These are phyloP conservation scores for Pica pica DNA, from an alignment of 2,113 vertebrate genomes.

Conservation along the genomic window DNA sequence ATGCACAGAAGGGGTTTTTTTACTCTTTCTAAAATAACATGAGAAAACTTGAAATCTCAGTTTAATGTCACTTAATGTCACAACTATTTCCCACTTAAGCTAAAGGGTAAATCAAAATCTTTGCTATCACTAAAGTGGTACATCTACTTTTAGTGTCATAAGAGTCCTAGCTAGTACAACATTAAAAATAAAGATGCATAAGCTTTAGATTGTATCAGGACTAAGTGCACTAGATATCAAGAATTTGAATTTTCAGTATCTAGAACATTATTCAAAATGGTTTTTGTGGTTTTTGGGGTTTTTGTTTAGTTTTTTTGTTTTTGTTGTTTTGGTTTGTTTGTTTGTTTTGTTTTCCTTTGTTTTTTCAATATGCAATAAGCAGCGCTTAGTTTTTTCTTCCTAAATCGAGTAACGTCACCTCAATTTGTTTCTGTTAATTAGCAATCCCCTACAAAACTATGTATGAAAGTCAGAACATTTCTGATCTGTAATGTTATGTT, in stretches of 20 bases:
- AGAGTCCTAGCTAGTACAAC: neutral
- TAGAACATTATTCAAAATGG: neutral
- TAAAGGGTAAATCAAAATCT: neutral
- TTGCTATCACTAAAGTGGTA: neutral
- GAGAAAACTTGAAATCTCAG: neutral
- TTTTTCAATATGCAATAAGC: neutral
- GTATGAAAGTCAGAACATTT: neutral
- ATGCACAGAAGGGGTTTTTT: neutral
- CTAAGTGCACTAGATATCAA: neutral
- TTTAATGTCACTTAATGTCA: neutral
- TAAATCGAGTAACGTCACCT: neutral
- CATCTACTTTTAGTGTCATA: neutral
- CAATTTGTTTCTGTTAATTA: neutral
- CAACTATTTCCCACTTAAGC: neutral
- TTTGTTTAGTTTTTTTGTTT: neutral
- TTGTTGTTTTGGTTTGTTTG: neutral
- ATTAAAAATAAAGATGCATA: neutral
- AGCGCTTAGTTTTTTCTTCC: neutral
- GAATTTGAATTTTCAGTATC: neutral
- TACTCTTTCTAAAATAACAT: neutral
- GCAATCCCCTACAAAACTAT: neutral
- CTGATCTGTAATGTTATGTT: too few species aligned
- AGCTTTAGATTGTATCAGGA: neutral
- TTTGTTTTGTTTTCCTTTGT: neutral
- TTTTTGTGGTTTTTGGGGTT: rapidly evolving